Evolutionary conservation across 1,140 invertebrate species (phyloP), one percentile per base, ranked within the genome.

Genomic region (Colletes gigas): DNA sequence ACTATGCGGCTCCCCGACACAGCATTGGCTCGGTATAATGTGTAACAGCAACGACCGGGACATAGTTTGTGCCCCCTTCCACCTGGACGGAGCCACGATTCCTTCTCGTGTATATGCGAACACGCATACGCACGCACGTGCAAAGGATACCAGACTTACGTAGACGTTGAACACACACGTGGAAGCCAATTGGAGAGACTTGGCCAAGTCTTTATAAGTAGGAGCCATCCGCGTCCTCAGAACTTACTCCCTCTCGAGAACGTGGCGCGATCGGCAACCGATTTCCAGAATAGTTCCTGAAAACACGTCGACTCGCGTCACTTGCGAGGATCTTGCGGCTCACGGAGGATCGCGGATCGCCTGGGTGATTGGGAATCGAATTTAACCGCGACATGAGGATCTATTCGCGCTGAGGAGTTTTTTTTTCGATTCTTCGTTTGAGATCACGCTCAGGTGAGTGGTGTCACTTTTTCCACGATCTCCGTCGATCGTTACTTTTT

Each of bases 221-320:
- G 92, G 92, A 93, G 92, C 89, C 89, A 93, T 93, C 91, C 92
- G 88, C 90, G 91, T 92, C 91, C 91, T 90, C 89, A 91, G 91
- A 90, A 93, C 92, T 92, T 93, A 93, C 92, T 93, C 92, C 92
- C 91, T 93, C 91, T 91, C 88, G 91, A 89, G 91, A 92, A 92
- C 91, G 91, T 90, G 88, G 84, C 88, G 89, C 91, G 90, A 92
- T 92, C 91, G 86, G 90, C 91, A 87, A 92, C 87, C 85, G 90
- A 92, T 92, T 92, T 92, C 70, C 85, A 83, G 84, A 83, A 86
- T 86, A 87, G 85, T 87, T 80, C 30, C 69, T 81, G 76, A 86
- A 86, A 83, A 79, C 54, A 21, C 39, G 14, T 41, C 76, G 62
- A 4, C 30, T 19, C 76, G 74, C 52, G 50, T 41, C 60, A 55